Conservation (phyloP, 2,797 vertebrate genomes). For the Gymnothorax reevesii region DNA sequence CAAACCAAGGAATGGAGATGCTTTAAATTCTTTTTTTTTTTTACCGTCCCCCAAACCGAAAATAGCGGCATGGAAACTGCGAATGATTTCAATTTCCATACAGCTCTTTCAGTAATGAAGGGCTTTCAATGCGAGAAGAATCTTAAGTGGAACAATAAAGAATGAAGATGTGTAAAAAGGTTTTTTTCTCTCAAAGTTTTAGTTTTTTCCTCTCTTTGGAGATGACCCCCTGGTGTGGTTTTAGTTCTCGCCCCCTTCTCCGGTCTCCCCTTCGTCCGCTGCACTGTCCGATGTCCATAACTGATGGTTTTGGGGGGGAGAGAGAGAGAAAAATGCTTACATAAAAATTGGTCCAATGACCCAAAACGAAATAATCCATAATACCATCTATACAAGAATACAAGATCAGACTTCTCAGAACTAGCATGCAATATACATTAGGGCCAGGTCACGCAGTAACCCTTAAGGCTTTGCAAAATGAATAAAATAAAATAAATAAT, state of each 20-base stretch:
- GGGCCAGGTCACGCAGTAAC: no score
- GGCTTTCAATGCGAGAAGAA: conserved; percentile 82
- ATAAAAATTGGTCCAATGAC: no score
- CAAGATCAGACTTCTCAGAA: no score
- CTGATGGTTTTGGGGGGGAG: conserved; percentile 58
- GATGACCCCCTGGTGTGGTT: conserved; percentile 48
- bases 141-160: conserved; percentile 82
- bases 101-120: conserved; percentile 59
- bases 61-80: conserved; percentile 82
- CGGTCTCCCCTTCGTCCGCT: conserved; percentile 81
- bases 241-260: conserved; percentile 84
- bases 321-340: conserved; percentile 34
- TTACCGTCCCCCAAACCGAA: conserved; percentile 64
- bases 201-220: conserved; percentile 40
- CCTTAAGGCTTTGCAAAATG: no score
- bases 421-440: no score
- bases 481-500: no score
- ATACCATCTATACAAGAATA: no score
- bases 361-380: no score
- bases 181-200: conserved; percentile 55
- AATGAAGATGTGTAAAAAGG: conserved; percentile 89
- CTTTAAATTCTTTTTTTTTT: conserved; percentile 46
- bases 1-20: conserved; percentile 77
- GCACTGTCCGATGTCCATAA: conserved; percentile 88
- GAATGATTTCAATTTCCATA: conserved; percentile 75